Base-by-base conservation (phyloP, 1,140 invertebrate species). In the Bombyx mandarina region DNA sequence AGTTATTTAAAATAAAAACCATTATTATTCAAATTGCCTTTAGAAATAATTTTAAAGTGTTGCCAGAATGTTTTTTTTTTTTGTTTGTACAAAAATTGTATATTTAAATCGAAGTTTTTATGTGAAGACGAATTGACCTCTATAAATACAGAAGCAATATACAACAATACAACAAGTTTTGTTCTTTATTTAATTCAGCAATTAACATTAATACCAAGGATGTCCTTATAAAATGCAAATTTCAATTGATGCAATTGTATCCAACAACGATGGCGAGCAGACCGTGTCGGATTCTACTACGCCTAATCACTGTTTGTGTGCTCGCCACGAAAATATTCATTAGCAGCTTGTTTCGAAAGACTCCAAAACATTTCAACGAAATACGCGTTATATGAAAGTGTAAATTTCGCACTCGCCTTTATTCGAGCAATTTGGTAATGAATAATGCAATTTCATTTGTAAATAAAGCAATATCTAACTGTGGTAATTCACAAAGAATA, bases 201-300 rank as follows among this genome's bases (percentile, higher is more conserved):
- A 3, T 35, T 2, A 35, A 35, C 26, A 35, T 35, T 5, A 35
- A 3, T 35, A 35, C 4, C 4, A 35, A 35, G 66, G 70, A 72
- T 76, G 73, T 70, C 65, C 61, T 64, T 65, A 61, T 65, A 68
- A 70, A 75, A 83, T 86, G 80, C 80, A 83, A 86, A 83, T 83
- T 77, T 73, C 35, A 52, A 62, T 55, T 69, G 66, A 68, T 77
- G 75, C 79, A 80, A 77, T 77, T 77, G 77, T 76, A 73, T 70
- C 65, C 70, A 71, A 79, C 69, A 73, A 60, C 64, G 67, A 63
- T 50, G 52, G 60, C 61, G 71, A 63, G 50, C 78, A 66, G 73
- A 82, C 73, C 81, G 69, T 77, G 73, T 75, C 79, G 71, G 60
- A 64, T 60, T 58, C 62, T 18, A 63, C 61, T 71, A 67, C 66